phyloP scores from a whole-genome alignment of 2,113 vertebrate genomes.

The Camelus dromedarius region DNA sequence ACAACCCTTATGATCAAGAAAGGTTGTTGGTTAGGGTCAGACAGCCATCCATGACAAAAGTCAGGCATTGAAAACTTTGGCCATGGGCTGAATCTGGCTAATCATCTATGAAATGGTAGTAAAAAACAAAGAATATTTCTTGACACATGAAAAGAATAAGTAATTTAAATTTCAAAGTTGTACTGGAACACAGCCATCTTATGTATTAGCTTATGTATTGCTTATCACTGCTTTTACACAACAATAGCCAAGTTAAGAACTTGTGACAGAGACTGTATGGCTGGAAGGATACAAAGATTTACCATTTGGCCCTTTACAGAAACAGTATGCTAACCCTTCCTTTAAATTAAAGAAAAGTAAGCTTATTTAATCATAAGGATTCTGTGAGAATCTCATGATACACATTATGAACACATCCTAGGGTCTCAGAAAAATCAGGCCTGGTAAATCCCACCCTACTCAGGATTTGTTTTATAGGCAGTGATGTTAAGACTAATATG shows the following conservation, averaged over 20 bases:
- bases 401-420: neutral
- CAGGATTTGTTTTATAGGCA: neutral
- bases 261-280: neutral
- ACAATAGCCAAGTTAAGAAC: neutral
- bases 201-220: neutral
- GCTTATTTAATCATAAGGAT: neutral
- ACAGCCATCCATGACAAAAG: neutral
- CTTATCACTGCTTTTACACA: neutral
- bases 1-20: neutral
- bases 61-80: neutral
- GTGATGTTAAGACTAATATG: neutral
- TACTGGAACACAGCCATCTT: neutral
- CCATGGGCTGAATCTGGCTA: neutral
- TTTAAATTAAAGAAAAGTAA: slow-evolving; percentile 9
- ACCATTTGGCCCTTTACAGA: neutral
- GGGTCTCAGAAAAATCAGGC: neutral
- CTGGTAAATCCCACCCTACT: neutral
- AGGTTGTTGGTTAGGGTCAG: neutral
- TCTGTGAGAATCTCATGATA: neutral
- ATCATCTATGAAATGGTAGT: neutral
- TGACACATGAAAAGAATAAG: neutral
- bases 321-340: neutral
- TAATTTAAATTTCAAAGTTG: slow-evolving; percentile 14
- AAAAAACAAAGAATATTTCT: neutral
- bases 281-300: neutral